These are phyloP conservation scores for Rotaria socialis DNA, from an alignment of 2,888 invertebrate genomes.

Conservation along the genomic window DNA sequence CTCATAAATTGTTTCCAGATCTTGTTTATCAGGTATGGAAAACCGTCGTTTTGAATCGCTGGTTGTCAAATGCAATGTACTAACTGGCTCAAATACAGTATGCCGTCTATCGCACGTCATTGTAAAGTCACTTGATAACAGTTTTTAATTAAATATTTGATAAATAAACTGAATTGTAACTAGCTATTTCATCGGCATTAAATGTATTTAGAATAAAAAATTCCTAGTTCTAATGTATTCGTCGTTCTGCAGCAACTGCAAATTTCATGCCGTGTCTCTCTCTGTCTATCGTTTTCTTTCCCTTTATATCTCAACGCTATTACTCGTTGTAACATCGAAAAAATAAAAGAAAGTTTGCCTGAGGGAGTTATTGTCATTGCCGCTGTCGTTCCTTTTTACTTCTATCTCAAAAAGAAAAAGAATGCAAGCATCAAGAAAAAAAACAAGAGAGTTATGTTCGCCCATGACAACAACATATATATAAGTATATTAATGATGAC, in stretches of 20 bases:
- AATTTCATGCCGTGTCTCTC: neutral
- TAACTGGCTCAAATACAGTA: neutral
- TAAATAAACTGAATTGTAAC: neutral
- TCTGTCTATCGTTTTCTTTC: neutral
- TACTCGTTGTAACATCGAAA: neutral
- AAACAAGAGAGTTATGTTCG: neutral
- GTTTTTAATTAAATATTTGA: neutral
- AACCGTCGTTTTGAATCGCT: neutral
- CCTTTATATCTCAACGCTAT: neutral
- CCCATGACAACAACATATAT: neutral
- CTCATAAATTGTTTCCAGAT: slow-evolving; percentile 28
- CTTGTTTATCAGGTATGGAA: neutral
- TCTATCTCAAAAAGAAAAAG: neutral
- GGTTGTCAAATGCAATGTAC: neutral
- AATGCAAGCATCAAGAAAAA: neutral
- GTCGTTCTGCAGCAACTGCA: neutral
- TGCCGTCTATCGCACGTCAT: slow-evolving; percentile 12
- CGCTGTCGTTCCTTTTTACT: neutral
- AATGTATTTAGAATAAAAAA: neutral
- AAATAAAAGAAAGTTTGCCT: neutral
- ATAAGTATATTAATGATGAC: too few species aligned
- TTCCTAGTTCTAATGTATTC: neutral
- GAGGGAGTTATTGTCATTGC: neutral
- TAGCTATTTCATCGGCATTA: neutral
- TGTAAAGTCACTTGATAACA: neutral